Evolutionary conservation across 2,797 vertebrate species (phyloP).

Genomic region (Molossus alvarezi): DNA sequence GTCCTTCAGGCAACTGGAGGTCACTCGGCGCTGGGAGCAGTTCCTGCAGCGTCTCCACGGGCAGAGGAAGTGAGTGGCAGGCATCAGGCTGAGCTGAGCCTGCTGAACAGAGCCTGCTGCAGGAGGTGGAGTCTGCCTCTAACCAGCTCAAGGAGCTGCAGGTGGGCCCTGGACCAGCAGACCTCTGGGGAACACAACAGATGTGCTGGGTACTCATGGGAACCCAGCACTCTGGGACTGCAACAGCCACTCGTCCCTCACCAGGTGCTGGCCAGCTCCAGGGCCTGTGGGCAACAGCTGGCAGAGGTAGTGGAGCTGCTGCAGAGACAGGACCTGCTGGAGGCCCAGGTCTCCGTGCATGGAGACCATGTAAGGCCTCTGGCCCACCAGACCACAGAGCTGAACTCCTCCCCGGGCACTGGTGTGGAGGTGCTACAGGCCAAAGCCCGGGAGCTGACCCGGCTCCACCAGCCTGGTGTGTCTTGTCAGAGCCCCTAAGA

Average conservation of each 20-base stretch:
- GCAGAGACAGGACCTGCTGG: conserved; percentile 94
- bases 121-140: conserved; percentile 91
- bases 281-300: conserved; percentile 93
- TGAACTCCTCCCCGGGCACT: conserved; percentile 84
- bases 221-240: not conserved
- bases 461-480: conserved; percentile 91
- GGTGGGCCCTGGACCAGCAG: conserved; percentile 87
- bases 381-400: conserved; percentile 86
- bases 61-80: conserved; percentile 88
- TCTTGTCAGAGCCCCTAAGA: conserved; percentile 92
- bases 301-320: conserved; percentile 93
- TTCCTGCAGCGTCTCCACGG: conserved; percentile 92
- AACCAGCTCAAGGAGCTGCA: conserved; percentile 94
- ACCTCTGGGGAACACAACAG: not conserved
- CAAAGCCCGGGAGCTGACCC: conserved; percentile 91
- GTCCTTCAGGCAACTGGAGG: conserved; percentile 91
- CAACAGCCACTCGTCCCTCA: not conserved
- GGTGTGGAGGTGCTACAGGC: conserved; percentile 89
- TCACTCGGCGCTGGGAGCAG: conserved; percentile 91
- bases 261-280: conserved; percentile 91
- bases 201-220: rapidly evolving
- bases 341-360: conserved; percentile 92
- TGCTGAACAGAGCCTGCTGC: conserved; percentile 84
- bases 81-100: conserved; percentile 88
- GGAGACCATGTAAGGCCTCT: conserved; percentile 91